Evolutionary conservation across 2,888 invertebrate species (phyloP).

Genomic region (Nipponacmea schrenckii): DNA sequence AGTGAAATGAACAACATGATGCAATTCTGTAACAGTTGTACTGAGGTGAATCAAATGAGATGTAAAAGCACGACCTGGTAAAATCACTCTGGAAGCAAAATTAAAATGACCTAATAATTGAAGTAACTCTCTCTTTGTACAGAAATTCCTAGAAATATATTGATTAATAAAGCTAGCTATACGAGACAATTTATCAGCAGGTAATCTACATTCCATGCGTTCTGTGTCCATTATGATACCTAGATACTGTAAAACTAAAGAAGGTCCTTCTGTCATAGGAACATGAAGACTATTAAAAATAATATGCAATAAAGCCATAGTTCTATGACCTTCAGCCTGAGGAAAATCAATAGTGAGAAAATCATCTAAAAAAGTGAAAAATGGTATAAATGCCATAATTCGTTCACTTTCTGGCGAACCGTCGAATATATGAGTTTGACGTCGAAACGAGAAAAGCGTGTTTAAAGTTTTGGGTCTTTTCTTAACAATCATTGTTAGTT

Average conservation of each 20-base stretch:
- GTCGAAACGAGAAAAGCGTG: too few species aligned
- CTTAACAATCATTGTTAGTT: too few species aligned
- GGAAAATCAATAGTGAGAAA: constrained; percentile 22
- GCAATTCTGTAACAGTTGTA: constrained; percentile 16
- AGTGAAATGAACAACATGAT: constrained; percentile 23
- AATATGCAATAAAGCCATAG: constrained; percentile 7
- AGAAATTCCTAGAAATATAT: not conserved
- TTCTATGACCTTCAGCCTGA: not conserved
- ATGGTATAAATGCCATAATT: constrained; percentile 15
- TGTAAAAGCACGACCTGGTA: constrained; percentile 28
- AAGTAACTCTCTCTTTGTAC: constrained; percentile 23
- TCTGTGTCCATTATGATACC: not conserved
- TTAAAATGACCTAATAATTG: constrained; percentile 27
- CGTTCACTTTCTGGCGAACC: too few species aligned
- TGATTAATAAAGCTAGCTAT: constrained; percentile 12
- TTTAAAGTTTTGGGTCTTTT: constrained; percentile 22
- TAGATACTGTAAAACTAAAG: constrained; percentile 17
- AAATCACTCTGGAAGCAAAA: constrained; percentile 26
- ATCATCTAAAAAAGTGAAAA: constrained; percentile 23
- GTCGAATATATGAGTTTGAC: too few species aligned
- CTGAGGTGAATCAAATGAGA: constrained; percentile 27
- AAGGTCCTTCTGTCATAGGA: constrained; percentile 19
- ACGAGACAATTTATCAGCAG: constrained; percentile 12
- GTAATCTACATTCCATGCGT: constrained; percentile 16
- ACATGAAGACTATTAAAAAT: constrained; percentile 16